These are phyloP conservation scores for Leucophenga varia DNA, from an alignment of 1,140 invertebrate genomes.

Conservation along the genomic window DNA sequence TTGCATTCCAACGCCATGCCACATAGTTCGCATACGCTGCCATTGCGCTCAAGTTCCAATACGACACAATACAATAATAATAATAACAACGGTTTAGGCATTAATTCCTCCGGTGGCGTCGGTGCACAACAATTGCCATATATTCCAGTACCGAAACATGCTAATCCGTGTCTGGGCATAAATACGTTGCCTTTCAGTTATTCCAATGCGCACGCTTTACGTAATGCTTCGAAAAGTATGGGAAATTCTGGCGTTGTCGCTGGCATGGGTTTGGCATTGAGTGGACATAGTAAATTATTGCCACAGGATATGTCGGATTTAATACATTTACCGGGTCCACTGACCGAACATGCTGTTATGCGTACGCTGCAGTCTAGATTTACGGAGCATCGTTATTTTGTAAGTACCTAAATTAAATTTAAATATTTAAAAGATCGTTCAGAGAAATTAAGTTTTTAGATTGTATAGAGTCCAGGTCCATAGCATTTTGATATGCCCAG, in stretches of 20 bases:
- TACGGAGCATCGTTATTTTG: conserved; percentile 82
- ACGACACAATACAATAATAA: too few species aligned
- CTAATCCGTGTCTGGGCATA: conserved; percentile 45
- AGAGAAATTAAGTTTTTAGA: too few species aligned
- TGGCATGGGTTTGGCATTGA: too few species aligned
- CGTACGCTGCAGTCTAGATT: conserved; percentile 87
- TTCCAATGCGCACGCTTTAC: conserved; percentile 5
- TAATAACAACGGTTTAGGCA: too few species aligned
- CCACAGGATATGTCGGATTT: conserved; percentile 74
- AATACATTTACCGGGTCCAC: conserved; percentile 85
- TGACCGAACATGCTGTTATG: conserved; percentile 91
- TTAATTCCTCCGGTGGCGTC: conserved; percentile 9
- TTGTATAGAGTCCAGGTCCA: too few species aligned
- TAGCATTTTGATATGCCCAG: too few species aligned
- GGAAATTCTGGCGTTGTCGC: too few species aligned
- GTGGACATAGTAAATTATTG: too few species aligned
- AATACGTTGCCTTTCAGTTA: conserved; percentile 45
- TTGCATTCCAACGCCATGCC: conserved; percentile 18
- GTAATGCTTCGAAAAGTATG: too few species aligned
- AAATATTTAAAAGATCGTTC: too few species aligned
- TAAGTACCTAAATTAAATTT: too few species aligned
- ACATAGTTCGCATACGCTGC: conserved; percentile 34
- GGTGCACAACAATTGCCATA: conserved; percentile 27
- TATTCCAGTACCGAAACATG: conserved; percentile 31
- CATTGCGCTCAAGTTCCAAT: conserved; percentile 27